A percentile compares a stretch with the other conserved stretches of the same genome.
phyloP scores from a whole-genome alignment of 2,888 invertebrate genomes.

The Mythimna lalbum region DNA sequence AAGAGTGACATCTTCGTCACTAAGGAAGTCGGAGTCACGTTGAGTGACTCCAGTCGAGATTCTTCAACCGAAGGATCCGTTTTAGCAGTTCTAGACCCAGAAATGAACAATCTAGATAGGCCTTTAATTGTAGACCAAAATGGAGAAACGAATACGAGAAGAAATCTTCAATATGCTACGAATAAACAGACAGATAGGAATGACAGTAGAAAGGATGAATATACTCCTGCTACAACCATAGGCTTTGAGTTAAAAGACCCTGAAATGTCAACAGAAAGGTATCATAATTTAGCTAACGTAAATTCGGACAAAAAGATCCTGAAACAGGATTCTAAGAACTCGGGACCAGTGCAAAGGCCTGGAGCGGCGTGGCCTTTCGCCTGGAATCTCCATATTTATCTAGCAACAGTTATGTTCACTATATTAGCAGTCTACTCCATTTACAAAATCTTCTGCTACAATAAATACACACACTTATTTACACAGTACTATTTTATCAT shows the following conservation, averaged over 20 bases:
- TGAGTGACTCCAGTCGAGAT: slow-evolving; percentile 84
- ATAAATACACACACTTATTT: slow-evolving; percentile 96
- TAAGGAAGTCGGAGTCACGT: slow-evolving; percentile 86
- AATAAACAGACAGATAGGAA: slow-evolving; percentile 83
- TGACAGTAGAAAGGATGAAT: slow-evolving; percentile 82
- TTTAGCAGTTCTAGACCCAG: slow-evolving; percentile 87
- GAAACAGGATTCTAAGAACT: slow-evolving; percentile 83
- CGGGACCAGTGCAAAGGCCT: slow-evolving; percentile 84
- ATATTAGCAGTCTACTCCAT: slow-evolving; percentile 96
- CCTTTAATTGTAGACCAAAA: slow-evolving; percentile 86
- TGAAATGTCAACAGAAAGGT: slow-evolving; percentile 89
- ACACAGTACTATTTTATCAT: slow-evolving; percentile 97
- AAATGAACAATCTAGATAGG: slow-evolving; percentile 89
- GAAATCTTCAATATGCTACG: slow-evolving; percentile 88
- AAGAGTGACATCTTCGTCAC: slow-evolving; percentile 85
- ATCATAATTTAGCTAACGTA: slow-evolving; percentile 91
- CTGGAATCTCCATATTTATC: slow-evolving; percentile 97
- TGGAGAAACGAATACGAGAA: slow-evolving; percentile 88
- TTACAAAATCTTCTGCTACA: slow-evolving; percentile 96
- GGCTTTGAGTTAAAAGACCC: slow-evolving; percentile 87
- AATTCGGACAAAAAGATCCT: slow-evolving; percentile 88
- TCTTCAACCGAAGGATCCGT: slow-evolving; percentile 87
- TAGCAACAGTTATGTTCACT: slow-evolving; percentile 96
- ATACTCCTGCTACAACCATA: slow-evolving; percentile 85
- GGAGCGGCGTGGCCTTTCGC: slow-evolving; percentile 95